phyloP scores from a whole-genome alignment of 2,797 vertebrate species.

The Malurus splendens region DNA sequence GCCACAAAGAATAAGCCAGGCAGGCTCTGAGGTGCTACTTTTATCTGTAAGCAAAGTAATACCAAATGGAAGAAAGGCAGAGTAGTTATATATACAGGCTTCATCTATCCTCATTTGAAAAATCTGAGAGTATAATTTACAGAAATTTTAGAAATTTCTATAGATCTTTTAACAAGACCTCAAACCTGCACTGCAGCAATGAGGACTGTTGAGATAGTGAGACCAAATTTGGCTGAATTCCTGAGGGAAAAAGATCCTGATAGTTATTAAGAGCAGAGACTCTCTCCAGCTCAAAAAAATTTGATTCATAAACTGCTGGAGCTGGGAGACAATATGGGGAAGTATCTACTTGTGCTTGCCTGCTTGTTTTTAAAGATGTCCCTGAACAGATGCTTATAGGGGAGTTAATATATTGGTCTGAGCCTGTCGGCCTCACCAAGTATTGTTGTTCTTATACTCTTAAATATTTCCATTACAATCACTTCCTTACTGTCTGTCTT shows the following conservation, averaged over 20 bases:
- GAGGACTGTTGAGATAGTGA: not conserved
- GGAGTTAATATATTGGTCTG: not conserved
- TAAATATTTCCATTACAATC: not conserved
- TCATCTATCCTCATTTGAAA: not conserved
- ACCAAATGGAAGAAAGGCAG: not conserved
- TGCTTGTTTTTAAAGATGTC: not conserved
- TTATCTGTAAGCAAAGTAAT: not conserved
- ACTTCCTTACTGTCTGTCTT: not conserved
- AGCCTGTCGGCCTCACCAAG: not conserved
- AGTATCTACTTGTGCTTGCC: not conserved
- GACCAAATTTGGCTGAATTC: not conserved
- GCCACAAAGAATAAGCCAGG: not conserved
- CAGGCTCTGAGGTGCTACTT: not conserved
- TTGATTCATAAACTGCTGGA: not conserved
- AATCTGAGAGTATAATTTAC: not conserved
- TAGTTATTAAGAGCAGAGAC: not conserved
- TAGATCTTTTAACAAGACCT: not conserved
- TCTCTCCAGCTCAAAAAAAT: not conserved
- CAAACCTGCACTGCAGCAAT: not conserved
- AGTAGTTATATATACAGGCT: not conserved
- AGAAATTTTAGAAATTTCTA: not conserved
- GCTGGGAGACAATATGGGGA: not conserved
- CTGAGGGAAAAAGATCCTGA: fast-evolving
- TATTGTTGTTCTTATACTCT: not conserved
- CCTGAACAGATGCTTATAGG: not conserved